phyloP scores from a whole-genome alignment of 2,113 vertebrate genomes.

The Crotalus helleri region DNA sequence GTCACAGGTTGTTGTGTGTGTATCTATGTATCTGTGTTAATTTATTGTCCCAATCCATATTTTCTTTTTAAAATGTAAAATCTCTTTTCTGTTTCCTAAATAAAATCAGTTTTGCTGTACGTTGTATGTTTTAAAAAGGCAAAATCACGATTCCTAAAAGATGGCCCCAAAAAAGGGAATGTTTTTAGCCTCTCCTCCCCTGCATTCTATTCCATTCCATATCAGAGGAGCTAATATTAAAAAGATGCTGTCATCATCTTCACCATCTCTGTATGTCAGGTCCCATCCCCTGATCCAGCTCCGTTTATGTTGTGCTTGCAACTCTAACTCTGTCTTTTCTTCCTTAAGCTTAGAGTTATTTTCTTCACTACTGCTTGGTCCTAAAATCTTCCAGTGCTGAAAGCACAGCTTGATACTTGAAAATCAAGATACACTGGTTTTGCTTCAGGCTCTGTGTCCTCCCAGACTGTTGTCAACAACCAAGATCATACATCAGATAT shows the following conservation, averaged over 20 bases:
- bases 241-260: not conserved
- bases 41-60: not conserved
- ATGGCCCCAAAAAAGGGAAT: too few relatives aligned
- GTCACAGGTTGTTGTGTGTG: not conserved
- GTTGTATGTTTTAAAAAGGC: not conserved
- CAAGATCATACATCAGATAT: conserved; percentile 20
- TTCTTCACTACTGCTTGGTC: not conserved
- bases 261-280: not conserved
- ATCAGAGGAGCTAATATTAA: too few relatives aligned
- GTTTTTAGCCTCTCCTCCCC: not conserved
- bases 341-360: not conserved
- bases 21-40: not conserved
- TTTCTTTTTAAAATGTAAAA: not conserved
- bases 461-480: conserved; percentile 25
- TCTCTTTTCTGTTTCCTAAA: not conserved
- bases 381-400: not conserved
- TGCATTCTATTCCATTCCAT: not conserved
- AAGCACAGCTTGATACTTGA: conserved; percentile 27
- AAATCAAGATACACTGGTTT: conserved; percentile 37
- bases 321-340: not conserved
- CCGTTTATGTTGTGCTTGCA: not conserved
- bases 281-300: not conserved
- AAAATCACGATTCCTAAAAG: not conserved
- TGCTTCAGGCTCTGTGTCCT: conserved; percentile 5
- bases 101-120: not conserved